Conservation (phyloP, 2,113 vertebrate species). For the Dascyllus trimaculatus region DNA sequence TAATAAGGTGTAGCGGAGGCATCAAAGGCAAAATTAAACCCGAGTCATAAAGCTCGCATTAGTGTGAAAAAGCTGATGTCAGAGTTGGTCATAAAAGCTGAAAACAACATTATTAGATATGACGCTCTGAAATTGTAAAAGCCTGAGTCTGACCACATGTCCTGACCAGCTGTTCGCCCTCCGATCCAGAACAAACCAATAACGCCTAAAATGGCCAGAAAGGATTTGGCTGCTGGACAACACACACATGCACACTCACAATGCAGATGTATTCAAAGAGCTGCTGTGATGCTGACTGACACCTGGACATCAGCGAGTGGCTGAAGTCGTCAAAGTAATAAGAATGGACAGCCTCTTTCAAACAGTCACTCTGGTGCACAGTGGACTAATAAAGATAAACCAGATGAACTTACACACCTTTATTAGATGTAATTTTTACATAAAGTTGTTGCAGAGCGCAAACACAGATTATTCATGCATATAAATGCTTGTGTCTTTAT, state of each 20-base stretch:
- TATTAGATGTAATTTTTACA: constrained; percentile 10
- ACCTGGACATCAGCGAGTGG: constrained; percentile 41
- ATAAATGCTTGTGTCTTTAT: constrained; percentile 21
- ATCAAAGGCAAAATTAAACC: constrained; percentile 17
- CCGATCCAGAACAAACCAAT: constrained; percentile 43
- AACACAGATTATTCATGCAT: constrained; percentile 27
- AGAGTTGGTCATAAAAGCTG: constrained; percentile 47
- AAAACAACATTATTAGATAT: constrained; percentile 52
- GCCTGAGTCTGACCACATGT: constrained; percentile 58
- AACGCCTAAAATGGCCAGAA: constrained; percentile 54
- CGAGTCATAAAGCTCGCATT: constrained; percentile 26
- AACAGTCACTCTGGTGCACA: constrained; percentile 10
- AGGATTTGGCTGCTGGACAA: constrained; percentile 56
- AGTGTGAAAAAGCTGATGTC: constrained; percentile 47
- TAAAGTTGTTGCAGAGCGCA: background rate
- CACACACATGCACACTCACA: constrained; percentile 24
- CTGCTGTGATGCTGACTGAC: constrained; percentile 34
- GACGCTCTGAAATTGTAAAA: constrained; percentile 52
- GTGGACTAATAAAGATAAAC: constrained; percentile 12
- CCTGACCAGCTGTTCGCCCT: constrained; percentile 60
- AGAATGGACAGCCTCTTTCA: constrained; percentile 35
- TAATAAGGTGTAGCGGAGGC: background rate
- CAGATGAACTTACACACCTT: constrained; percentile 16
- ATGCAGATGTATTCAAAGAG: constrained; percentile 23
- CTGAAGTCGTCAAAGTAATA: constrained; percentile 29